Evolutionary conservation across 2,797 vertebrate species (phyloP).

Genomic region (Hypotaenidia philippensis): DNA sequence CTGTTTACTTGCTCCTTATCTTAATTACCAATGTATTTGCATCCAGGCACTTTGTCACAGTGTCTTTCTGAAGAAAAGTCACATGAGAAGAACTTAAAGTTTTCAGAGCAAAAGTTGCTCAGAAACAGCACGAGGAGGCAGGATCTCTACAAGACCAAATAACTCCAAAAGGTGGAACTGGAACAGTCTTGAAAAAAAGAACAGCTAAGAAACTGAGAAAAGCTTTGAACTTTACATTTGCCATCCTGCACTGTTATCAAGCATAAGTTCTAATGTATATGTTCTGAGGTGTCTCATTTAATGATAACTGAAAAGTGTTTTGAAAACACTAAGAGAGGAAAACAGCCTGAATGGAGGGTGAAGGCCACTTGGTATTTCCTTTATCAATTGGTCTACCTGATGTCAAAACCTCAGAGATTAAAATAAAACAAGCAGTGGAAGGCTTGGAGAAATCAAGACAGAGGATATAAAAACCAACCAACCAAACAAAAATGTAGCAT

Average conservation of each 20-base stretch:
- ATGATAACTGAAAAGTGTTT: neutral
- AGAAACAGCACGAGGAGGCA: neutral
- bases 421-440: neutral
- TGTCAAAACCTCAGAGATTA: neutral
- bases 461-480: neutral
- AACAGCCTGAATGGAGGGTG: neutral
- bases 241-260: neutral
- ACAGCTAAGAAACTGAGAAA: neutral
- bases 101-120: neutral
- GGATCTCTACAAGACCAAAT: neutral
- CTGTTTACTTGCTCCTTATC: neutral
- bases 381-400: neutral
- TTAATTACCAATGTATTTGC: neutral
- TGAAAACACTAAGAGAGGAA: neutral
- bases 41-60: neutral
- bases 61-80: neutral
- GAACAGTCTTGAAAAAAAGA: neutral
- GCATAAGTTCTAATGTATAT: neutral
- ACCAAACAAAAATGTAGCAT: neutral
- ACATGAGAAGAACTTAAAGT: neutral
- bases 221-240: neutral
- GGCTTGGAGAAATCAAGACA: neutral
- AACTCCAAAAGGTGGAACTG: neutral
- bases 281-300: neutral
- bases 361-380: neutral